phyloP scores from a whole-genome alignment of 2,888 invertebrate genomes.

The Cataglyphis cursor region DNA sequence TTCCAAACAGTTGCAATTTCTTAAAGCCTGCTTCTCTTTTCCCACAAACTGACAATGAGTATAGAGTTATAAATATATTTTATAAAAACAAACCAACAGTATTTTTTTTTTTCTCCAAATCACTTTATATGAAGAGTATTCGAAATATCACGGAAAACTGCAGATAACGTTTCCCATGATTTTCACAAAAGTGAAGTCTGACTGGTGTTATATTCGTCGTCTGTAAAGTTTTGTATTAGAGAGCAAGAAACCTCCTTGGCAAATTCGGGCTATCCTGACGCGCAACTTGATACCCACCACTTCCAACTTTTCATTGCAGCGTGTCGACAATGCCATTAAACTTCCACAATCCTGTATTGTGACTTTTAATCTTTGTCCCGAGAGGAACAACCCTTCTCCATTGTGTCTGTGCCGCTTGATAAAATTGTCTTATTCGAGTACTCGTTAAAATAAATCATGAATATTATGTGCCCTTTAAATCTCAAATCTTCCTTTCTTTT shows the following conservation, averaged over 20 bases:
- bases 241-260: slow-evolving; percentile 31
- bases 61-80: not conserved
- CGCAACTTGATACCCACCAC: slow-evolving; percentile 33
- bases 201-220: slow-evolving; percentile 17
- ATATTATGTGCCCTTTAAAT: not conserved
- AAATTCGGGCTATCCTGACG: slow-evolving; percentile 38
- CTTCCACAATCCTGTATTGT: slow-evolving; percentile 39
- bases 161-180: slow-evolving; percentile 8
- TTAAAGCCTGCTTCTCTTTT: not conserved
- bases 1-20: not conserved
- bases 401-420: slow-evolving; percentile 13
- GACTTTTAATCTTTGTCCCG: slow-evolving; percentile 31
- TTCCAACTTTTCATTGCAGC: slow-evolving; percentile 38
- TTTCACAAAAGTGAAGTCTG: not conserved
- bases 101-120: not conserved
- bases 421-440: slow-evolving; percentile 1
- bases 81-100: not conserved
- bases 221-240: slow-evolving; percentile 41
- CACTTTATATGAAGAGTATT: slow-evolving; percentile 15
- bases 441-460: not conserved
- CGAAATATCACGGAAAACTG: slow-evolving; percentile 16
- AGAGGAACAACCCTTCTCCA: slow-evolving; percentile 9
- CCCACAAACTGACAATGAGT: not conserved
- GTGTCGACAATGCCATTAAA: slow-evolving; percentile 38
- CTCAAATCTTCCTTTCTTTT: not conserved